Conservation (phyloP, 2,113 vertebrate species). For the Psittacula cyanocephala region DNA sequence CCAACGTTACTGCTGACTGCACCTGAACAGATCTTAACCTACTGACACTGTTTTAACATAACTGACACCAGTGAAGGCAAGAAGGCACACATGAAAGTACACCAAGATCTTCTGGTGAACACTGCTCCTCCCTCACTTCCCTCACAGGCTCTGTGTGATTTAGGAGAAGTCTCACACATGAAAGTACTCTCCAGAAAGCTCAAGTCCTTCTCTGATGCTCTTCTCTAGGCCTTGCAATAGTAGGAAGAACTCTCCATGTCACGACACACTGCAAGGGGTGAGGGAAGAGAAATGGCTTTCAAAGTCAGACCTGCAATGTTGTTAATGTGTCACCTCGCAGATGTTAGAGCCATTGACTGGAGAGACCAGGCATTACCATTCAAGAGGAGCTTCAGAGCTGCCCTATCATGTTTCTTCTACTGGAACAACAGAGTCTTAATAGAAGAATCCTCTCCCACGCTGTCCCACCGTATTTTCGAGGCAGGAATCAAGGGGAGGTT, state of each 20-base stretch:
- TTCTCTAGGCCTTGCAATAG: neutral
- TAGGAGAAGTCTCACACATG: neutral
- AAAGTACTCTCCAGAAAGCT: neutral
- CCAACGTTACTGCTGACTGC: neutral
- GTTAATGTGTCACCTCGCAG: neutral
- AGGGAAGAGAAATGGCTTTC: neutral
- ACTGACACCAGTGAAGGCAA: neutral
- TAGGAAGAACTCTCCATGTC: neutral
- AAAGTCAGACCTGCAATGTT: neutral
- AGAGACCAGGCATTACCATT: neutral
- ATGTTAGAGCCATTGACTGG: neutral
- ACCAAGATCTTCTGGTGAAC: neutral
- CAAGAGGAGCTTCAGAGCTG: neutral
- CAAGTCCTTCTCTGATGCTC: neutral
- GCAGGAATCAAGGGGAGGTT: neutral
- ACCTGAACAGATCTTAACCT: neutral
- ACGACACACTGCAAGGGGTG: neutral
- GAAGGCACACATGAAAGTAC: neutral
- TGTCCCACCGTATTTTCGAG: neutral
- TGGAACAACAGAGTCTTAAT: constrained; percentile 5
- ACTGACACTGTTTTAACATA: neutral
- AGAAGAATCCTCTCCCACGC: neutral
- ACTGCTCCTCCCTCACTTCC: neutral
- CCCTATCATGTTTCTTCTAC: neutral
- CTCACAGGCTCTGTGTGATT: neutral